Percentiles rank a stretch among this genome's conserved stretches.
phyloP scores from a whole-genome alignment of 30 jellyfish, hydroid and myxozoan species.

The Rhopilema esculentum region DNA sequence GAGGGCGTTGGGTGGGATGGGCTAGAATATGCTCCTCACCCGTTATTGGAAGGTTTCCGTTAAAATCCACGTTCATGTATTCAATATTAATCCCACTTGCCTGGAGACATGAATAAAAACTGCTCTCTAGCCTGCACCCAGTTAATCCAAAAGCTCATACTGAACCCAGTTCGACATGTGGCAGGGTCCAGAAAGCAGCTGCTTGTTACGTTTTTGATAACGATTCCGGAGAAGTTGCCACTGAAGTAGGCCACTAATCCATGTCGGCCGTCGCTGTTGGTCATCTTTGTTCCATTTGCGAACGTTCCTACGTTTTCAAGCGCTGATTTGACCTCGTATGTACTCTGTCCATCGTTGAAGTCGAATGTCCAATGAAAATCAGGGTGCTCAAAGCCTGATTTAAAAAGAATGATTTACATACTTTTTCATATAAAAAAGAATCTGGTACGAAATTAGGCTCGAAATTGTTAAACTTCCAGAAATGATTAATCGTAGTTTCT shows the following conservation, averaged over 20 bases:
- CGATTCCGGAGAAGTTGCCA: conserved; percentile 43
- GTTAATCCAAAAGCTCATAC: conserved; percentile 56
- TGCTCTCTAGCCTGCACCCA: neutral
- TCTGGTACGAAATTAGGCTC: too few species aligned
- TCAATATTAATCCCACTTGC: neutral
- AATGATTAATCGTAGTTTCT: too few species aligned
- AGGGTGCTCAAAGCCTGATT: conserved; percentile 28
- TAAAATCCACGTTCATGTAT: too few species aligned
- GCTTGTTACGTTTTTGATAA: conserved; percentile 51
- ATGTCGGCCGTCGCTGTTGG: conserved; percentile 11
- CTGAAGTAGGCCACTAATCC: conserved; percentile 44
- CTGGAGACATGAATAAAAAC: neutral
- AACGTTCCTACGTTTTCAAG: conserved; percentile 40
- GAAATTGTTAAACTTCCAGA: too few species aligned
- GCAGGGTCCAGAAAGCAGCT: conserved; percentile 45
- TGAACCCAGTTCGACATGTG: conserved; percentile 23
- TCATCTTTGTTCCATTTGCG: conserved; percentile 21
- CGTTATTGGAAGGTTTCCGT: too few species aligned
- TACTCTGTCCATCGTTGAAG: neutral
- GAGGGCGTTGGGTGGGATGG: too few species aligned
- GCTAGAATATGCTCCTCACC: too few species aligned
- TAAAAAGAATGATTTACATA: neutral
- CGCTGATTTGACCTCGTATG: conserved; percentile 33
- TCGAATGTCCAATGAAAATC: conserved; percentile 67
- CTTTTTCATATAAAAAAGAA: too few species aligned